Evolutionary conservation across 2,113 vertebrate species (phyloP), one percentile per base, ranked within the genome.

Genomic region (Eudyptes chrysolophus): DNA sequence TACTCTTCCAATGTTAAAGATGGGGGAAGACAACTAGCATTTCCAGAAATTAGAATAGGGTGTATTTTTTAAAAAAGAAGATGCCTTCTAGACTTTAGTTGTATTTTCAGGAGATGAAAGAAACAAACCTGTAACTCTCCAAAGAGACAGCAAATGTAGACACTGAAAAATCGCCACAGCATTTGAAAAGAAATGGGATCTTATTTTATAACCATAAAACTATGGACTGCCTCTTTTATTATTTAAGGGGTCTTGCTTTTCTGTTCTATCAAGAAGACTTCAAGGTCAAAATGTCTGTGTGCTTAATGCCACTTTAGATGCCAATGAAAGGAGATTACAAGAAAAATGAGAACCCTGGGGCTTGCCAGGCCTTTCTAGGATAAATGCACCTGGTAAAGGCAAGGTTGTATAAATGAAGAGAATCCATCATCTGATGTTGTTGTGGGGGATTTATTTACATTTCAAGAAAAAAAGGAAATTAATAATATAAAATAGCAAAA

Each of bases 311-410:
- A 84, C 76, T 92, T 97, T 78, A 94, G 87, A 83, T 96, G 87
- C 77, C 92, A 94, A 75, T 92, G 86, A 96, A 97, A 88, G 96
- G 80, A 95, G 91, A 92, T 94, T 86, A 92, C 68, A 96, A 95
- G 93, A 96, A 93, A 97, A 95, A 95, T 92, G 90, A 92, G 92
- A 96, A 94, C 72, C 88, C 83, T 94, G 82, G 54, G 88, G 85
- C 94, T 88, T 92, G 84, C 81, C 86, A 96, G 94, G 72, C 38
- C 82, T 72, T 95, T 90, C 86, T 74, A 52, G 95, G 51, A 95
- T 87, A 95, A 87, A 83, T 62, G 46, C 78, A 94, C 85, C 76
- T 90, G 58, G 84, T 83, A 88, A 87, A 92, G 80, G 74, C 84
- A 94, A 95, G 77, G 72, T 96, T 93, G 78, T 90, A 87, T 58